Evolutionary conservation across 2,888 invertebrate species (phyloP).

Genomic region (Tolmerus cingulatus): DNA sequence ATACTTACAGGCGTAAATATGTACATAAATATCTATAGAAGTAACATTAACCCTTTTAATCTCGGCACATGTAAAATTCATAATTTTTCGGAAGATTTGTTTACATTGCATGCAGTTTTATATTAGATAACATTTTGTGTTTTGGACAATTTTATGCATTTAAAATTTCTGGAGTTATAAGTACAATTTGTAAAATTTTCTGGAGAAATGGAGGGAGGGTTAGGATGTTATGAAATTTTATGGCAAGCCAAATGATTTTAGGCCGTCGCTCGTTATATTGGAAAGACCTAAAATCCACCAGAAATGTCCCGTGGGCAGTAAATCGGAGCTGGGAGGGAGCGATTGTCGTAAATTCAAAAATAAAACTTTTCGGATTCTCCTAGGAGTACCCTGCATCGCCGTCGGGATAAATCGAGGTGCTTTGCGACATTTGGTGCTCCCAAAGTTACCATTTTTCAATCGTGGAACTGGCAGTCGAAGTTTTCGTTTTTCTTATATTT

Average conservation of each 20-base stretch:
- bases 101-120: no score
- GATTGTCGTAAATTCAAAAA: not conserved
- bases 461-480: constrained; percentile 13
- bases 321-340: not conserved
- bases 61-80: no score
- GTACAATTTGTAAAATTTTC: not conserved
- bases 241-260: not conserved
- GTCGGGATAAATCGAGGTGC: constrained; percentile 34
- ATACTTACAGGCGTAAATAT: no score
- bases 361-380: not conserved
- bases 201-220: no score
- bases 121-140: no score
- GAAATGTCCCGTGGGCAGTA: not conserved
- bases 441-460: constrained; percentile 39
- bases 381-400: not conserved
- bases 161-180: not conserved
- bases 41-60: no score
- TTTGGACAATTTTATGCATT: not conserved
- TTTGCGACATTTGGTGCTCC: constrained; percentile 39
- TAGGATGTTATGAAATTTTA: not conserved
- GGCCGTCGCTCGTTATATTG: not conserved
- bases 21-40: no score
- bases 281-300: not conserved
- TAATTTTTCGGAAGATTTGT: no score
- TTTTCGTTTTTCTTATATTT: not conserved